These are phyloP conservation scores for Nothura maculosa DNA, from an alignment of 2,797 vertebrate species.

Conservation along the genomic window DNA sequence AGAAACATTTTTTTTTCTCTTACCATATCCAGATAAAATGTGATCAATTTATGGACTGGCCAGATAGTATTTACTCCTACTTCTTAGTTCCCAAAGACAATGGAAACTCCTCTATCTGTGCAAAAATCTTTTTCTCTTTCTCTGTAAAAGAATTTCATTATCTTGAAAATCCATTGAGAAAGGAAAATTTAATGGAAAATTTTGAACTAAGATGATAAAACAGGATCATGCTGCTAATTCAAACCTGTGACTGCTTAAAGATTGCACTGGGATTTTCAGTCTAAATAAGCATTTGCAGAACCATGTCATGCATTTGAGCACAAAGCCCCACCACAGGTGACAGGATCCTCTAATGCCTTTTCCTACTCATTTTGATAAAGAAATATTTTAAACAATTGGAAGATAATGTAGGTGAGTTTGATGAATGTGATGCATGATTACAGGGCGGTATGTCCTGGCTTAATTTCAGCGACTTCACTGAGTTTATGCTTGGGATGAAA, in stretches of 20 bases:
- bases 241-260: background rate
- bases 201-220: background rate
- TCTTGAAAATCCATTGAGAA: background rate
- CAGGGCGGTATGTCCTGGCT: background rate
- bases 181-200: background rate
- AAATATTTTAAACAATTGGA: background rate
- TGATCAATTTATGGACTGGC: background rate
- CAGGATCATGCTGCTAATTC: background rate
- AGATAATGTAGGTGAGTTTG: background rate
- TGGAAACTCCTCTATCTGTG: constrained; percentile 1
- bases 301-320: background rate
- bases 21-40: background rate
- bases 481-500: background rate
- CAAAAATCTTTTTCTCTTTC: background rate
- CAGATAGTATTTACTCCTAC: background rate
- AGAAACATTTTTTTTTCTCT: background rate
- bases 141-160: background rate
- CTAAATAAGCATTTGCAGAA: background rate
- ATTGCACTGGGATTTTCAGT: background rate
- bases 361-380: background rate
- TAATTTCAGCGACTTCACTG: background rate
- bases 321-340: rapidly evolving
- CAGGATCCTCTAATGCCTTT: background rate
- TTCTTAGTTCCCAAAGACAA: background rate
- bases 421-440: background rate